phyloP scores from a whole-genome alignment of 2,888 invertebrate species.

The Diachrysia chrysitis region DNA sequence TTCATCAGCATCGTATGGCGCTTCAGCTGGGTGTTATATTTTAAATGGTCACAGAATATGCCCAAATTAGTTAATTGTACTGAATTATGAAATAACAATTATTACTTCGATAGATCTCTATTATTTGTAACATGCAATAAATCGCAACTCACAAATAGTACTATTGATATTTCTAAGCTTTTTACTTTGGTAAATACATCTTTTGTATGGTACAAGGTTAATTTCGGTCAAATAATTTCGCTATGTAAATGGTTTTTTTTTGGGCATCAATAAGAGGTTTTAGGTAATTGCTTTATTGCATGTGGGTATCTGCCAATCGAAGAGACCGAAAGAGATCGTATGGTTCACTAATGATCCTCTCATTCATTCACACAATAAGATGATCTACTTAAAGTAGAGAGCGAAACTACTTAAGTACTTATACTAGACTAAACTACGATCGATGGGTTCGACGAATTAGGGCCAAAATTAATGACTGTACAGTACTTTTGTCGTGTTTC shows the following conservation, averaged over 20 bases:
- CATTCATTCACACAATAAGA: constrained; percentile 24
- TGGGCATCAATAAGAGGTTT: constrained; percentile 28
- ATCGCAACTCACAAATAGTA: neutral
- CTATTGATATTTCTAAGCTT: constrained; percentile 5
- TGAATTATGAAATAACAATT: neutral
- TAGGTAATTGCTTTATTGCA: constrained; percentile 62
- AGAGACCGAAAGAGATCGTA: constrained; percentile 10
- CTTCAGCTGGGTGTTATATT: neutral
- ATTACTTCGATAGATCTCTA: neutral
- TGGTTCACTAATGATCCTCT: constrained; percentile 37
- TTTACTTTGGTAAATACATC: neutral
- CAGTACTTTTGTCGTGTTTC: neutral
- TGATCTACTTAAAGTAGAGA: constrained; percentile 10
- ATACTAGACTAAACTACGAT: neutral
- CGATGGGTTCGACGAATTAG: neutral
- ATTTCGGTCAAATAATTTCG: constrained; percentile 12
- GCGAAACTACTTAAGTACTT: constrained; percentile 11
- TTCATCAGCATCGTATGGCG: neutral
- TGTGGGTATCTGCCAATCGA: constrained; percentile 44
- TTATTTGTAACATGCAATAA: neutral
- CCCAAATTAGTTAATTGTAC: neutral
- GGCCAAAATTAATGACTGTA: neutral
- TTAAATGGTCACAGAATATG: neutral
- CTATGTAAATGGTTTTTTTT: constrained; percentile 10
- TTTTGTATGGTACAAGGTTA: neutral